Evolutionary conservation across 2,888 invertebrate species (phyloP), one percentile per base, ranked within the genome.

Genomic region (Unio delphinus): DNA sequence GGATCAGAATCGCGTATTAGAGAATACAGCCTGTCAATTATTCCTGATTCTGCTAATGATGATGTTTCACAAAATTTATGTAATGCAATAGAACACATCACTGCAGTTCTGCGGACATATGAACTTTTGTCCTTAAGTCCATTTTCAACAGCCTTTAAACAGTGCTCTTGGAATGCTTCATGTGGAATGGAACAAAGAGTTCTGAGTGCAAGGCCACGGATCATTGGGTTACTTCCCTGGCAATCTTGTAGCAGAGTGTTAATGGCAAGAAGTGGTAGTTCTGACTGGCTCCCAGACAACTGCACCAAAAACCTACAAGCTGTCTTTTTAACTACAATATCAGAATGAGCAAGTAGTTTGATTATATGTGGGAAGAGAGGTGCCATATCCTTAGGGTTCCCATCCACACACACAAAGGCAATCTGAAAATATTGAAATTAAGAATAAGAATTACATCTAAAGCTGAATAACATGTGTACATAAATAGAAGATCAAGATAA

Each of bases 241-340:
- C 85, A 83, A 77, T 89, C 89, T 66, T 86, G 86, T 15, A 87
- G 67, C 26, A 90, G 80, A 1, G 87, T 87, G 77, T 89, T 89
- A 1, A 87, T 83, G 18, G 87, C 87, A n/a, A 90, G 77, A 18
- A 90, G 73, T 55, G 83, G 78, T 23, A 85, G 75, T 59, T 88
- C 87, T 17, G 83, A 79, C 61, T 81, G 70, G 20, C 76, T 69
- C 45, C 74, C 72, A 56, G 81, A 75, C 58, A 82, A 75, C 45
- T 76, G 73, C 11, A 74, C 65, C 55, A 88, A 67, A 61, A 84
- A 80, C 61, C 83, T 80, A 62, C 82, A 83, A 3, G 86, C 84
- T 18, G 82, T 73, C 67, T 88, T 86, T 74, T 89, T 89, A 23
- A 86, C 76, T 18, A 85, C 70, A 7, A 85, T 67, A 72, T 88